Percentiles rank a stretch among this genome's conserved stretches.
Conservation (phyloP, 1,140 invertebrate genomes). For the Reticulitermes speratus region DNA sequence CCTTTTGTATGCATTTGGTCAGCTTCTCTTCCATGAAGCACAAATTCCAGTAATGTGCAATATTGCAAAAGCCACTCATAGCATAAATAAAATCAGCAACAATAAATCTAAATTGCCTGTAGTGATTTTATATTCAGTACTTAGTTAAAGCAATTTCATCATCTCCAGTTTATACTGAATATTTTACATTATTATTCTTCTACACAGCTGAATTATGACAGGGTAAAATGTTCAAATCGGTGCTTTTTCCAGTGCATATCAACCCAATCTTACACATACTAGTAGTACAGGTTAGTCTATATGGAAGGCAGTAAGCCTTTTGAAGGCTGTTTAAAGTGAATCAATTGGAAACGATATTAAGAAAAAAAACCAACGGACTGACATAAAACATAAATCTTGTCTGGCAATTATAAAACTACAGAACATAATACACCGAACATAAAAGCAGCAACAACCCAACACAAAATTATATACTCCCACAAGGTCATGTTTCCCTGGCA, state of each 20-base stretch:
- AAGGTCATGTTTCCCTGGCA: slow-evolving; percentile 22
- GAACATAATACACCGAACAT: background rate
- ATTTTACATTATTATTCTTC: background rate
- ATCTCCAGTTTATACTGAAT: background rate
- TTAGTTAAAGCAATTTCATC: background rate
- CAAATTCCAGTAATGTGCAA: background rate
- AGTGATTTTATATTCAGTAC: background rate
- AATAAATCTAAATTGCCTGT: background rate
- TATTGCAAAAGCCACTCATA: background rate
- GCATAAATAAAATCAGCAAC: background rate
- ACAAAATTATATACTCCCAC: background rate
- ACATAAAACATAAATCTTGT: background rate
- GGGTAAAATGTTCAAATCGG: background rate
- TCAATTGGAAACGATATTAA: too few species aligned
- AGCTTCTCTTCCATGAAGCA: too few species aligned
- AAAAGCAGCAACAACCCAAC: background rate
- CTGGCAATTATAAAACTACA: background rate
- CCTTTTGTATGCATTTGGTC: too few species aligned
- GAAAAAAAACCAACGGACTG: background rate
- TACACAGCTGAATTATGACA: background rate
- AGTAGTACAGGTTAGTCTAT: background rate
- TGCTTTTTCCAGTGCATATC: background rate
- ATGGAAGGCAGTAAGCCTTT: background rate
- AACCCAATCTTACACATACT: background rate
- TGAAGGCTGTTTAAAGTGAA: background rate